phyloP scores from a whole-genome alignment of 2,888 invertebrate species.

The Mythimna lalbum region DNA sequence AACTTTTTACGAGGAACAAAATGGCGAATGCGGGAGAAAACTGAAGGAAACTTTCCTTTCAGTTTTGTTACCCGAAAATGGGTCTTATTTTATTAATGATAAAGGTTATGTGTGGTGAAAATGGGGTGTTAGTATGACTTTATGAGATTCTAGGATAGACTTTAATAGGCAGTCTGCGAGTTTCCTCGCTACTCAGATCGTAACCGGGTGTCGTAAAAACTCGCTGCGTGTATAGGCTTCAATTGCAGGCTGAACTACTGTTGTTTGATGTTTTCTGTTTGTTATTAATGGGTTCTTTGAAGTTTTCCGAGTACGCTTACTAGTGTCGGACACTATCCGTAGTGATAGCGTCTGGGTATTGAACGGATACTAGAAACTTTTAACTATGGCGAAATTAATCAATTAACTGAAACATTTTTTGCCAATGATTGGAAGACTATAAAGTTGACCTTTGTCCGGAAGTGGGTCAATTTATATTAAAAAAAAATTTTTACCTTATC shows the following conservation, averaged over 20 bases:
- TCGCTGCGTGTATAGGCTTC: conserved; percentile 75
- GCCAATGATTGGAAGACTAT: no score
- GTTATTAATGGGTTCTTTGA: conserved; percentile 48
- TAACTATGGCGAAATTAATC: not conserved
- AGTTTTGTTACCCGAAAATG: conserved; percentile 64
- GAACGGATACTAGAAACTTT: conserved; percentile 24
- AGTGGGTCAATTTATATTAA: no score
- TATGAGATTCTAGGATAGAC: conserved; percentile 84
- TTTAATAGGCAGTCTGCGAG: conserved; percentile 85
- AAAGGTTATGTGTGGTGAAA: conserved; percentile 63
- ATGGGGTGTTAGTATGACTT: conserved; percentile 70
- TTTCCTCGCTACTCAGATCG: conserved; percentile 78
- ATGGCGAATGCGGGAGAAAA: conserved; percentile 79
- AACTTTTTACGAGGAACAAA: conserved; percentile 88
- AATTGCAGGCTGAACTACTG: conserved; percentile 66
- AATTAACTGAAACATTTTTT: conserved; percentile 9
- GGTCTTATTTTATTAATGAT: conserved; percentile 64
- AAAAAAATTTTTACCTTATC: no score
- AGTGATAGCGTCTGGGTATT: conserved; percentile 14
- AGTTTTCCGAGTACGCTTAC: conserved; percentile 29
- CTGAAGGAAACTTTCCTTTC: conserved; percentile 67
- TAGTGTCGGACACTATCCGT: conserved; percentile 14
- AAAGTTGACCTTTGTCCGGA: no score
- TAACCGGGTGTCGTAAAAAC: conserved; percentile 84
- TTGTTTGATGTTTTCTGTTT: conserved; percentile 60